Base-by-base conservation (phyloP, 2,797 vertebrate species). In the Menidia menidia region DNA sequence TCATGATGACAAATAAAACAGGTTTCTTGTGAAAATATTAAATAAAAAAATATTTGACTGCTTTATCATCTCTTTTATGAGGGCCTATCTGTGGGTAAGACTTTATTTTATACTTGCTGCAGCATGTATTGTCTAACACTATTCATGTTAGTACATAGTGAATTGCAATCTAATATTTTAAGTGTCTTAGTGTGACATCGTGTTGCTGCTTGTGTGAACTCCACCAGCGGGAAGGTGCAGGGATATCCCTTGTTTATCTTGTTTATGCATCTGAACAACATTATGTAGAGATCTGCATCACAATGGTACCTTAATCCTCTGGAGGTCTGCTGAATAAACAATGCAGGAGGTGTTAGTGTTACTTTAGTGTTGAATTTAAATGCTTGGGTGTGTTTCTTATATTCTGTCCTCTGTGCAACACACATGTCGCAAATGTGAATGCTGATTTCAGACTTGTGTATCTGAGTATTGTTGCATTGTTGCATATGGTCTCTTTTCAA, bases 241-340 rank as follows among this genome's bases (percentile, higher is more conserved):
- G 91, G 81, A 85, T 83, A 80, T 71, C 83, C n/a, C 57, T 7
- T 7, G 63, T 78, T 86, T 84, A 91, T 93, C 89, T 75, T 75
- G 87, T 82, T 67, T 69, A 57, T 84, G 86, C 83, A 90, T 89
- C 92, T 80, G 58, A 91, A 92, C 87, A 82, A 80, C 72, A 72
- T 91, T 93, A 88, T 90, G 68, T 77, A 77, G 78, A 80, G 86
- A 91, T 88, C 86, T 68, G 64, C 88, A 89, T 82, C 80, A 93
- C 91, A 94, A 94, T 84, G 60, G 85, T 81, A 74, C 84, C 73
- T 68, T 92, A 91, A 93, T 88, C 80, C 62, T 62, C 82, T 88
- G 77, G 79, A 87, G 90, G 83, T 61, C 88, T 69, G 64, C 78
- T 85, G 86, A 90, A 93, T 94, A 90, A 91, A 87, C 76, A 58